phyloP scores from a whole-genome alignment of 1,140 invertebrate species.

The Trichonephila clavipes region DNA sequence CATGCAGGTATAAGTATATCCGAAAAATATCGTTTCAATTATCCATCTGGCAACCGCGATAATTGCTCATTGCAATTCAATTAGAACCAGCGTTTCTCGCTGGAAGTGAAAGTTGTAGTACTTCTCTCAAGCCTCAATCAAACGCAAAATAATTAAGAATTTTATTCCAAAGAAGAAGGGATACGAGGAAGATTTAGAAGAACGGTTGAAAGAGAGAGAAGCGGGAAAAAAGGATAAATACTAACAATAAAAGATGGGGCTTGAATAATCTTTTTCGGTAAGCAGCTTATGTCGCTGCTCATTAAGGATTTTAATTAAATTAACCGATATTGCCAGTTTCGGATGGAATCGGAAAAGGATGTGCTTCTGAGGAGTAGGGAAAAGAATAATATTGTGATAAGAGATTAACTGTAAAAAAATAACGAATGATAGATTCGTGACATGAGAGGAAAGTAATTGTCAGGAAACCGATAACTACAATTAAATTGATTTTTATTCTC shows the following conservation, averaged over 20 bases:
- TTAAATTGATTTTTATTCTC: slow-evolving; percentile 40
- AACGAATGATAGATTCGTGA: slow-evolving; percentile 13
- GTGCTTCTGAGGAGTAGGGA: neutral
- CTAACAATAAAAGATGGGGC: slow-evolving; percentile 27
- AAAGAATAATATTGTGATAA: slow-evolving; percentile 48
- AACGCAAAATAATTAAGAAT: slow-evolving; percentile 65
- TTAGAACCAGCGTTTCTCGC: slow-evolving; percentile 20
- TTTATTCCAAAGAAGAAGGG: neutral
- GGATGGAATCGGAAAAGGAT: neutral
- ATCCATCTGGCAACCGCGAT: slow-evolving; percentile 52
- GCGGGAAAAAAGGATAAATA: neutral
- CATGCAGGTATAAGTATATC: neutral
- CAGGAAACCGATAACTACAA: slow-evolving; percentile 5
- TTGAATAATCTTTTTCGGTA: slow-evolving; percentile 42
- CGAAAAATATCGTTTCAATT: slow-evolving; percentile 65
- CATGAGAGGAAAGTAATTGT: slow-evolving; percentile 32
- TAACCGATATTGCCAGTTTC: slow-evolving; percentile 32
- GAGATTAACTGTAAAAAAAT: slow-evolving; percentile 27
- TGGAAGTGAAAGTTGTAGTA: slow-evolving; percentile 24
- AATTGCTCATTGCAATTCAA: slow-evolving; percentile 63
- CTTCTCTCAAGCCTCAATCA: slow-evolving; percentile 39
- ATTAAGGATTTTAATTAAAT: slow-evolving; percentile 55
- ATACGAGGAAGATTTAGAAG: neutral
- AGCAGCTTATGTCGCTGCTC: slow-evolving; percentile 32
- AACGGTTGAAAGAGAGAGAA: neutral